These are phyloP conservation scores for Megastigmus dorsalis DNA, from an alignment of 2,888 invertebrate species.

Conservation along the genomic window DNA sequence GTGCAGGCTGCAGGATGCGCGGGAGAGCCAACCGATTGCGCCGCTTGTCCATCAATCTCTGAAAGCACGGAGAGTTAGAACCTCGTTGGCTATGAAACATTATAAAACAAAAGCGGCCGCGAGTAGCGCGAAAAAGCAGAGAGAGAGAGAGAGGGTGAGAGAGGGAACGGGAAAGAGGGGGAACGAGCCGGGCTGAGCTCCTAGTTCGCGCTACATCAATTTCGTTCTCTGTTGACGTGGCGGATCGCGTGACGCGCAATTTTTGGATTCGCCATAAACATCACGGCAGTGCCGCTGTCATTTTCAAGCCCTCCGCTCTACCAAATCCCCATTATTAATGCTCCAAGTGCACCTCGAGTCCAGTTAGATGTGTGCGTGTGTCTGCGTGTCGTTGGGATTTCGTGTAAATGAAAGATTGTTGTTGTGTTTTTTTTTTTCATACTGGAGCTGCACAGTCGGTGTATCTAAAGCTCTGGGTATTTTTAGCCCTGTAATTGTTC, in stretches of 20 bases:
- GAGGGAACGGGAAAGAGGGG: no score
- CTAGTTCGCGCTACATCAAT: slow-evolving; percentile 33
- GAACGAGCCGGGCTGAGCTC: background rate
- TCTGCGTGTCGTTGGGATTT: slow-evolving; percentile 22
- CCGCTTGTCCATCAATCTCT: slow-evolving; percentile 34
- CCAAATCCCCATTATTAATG: slow-evolving; percentile 36
- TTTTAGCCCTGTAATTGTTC: no score
- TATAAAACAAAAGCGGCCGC: slow-evolving; percentile 24
- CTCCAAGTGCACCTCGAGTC: slow-evolving; percentile 7
- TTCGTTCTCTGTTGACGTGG: no score
- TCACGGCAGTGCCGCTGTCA: background rate
- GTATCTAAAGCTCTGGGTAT: no score
- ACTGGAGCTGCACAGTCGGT: no score
- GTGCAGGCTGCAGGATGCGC: no score
- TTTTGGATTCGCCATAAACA: slow-evolving; percentile 32
- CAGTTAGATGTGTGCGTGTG: background rate
- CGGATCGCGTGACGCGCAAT: background rate
- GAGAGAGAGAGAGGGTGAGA: no score
- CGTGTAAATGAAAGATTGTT: slow-evolving; percentile 33
- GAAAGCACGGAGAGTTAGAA: no score
- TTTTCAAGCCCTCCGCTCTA: slow-evolving; percentile 4
- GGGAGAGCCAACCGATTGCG: background rate
- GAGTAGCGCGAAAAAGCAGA: no score
- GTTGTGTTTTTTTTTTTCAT: no score
- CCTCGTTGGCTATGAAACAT: background rate